Evolutionary conservation across 2,888 invertebrate genomes (phyloP).

Genomic region (Gastrophysa polygoni): DNA sequence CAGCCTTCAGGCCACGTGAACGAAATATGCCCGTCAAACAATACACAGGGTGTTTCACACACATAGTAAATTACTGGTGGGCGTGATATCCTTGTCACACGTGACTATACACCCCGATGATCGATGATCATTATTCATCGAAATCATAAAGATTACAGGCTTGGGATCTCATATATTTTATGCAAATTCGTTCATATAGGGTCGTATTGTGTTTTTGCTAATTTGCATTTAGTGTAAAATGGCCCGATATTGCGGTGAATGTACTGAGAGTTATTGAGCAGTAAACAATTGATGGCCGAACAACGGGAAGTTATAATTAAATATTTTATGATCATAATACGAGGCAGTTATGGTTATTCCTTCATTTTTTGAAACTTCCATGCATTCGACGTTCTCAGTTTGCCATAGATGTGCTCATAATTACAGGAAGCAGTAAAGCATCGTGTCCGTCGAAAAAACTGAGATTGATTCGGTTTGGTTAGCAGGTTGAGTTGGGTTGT

Average conservation of each 20-base stretch:
- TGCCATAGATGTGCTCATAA: too few relatives aligned
- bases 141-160: slow-evolving; percentile 52
- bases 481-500: too few relatives aligned
- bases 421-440: too few relatives aligned
- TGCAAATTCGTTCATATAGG: slow-evolving; percentile 42
- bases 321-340: neutral
- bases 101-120: slow-evolving; percentile 49
- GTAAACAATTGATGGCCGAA: slow-evolving; percentile 5
- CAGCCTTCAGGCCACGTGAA: neutral
- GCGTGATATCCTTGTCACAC: slow-evolving; percentile 51
- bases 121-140: slow-evolving; percentile 53
- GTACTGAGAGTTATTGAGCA: neutral
- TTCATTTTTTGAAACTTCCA: too few relatives aligned
- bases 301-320: neutral
- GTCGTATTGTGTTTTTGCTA: slow-evolving; percentile 27
- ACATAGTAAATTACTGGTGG: slow-evolving; percentile 49
- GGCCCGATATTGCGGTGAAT: neutral
- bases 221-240: slow-evolving; percentile 13
- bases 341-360: neutral
- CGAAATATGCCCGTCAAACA: slow-evolving; percentile 9
- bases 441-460: too few relatives aligned
- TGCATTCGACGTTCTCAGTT: too few relatives aligned
- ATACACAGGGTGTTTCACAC: slow-evolving; percentile 36
- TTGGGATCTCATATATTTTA: slow-evolving; percentile 43
- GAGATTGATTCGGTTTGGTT: too few relatives aligned